phyloP scores from a whole-genome alignment of 2,797 vertebrate species.

The Melanotaenia maccullochi region DNA sequence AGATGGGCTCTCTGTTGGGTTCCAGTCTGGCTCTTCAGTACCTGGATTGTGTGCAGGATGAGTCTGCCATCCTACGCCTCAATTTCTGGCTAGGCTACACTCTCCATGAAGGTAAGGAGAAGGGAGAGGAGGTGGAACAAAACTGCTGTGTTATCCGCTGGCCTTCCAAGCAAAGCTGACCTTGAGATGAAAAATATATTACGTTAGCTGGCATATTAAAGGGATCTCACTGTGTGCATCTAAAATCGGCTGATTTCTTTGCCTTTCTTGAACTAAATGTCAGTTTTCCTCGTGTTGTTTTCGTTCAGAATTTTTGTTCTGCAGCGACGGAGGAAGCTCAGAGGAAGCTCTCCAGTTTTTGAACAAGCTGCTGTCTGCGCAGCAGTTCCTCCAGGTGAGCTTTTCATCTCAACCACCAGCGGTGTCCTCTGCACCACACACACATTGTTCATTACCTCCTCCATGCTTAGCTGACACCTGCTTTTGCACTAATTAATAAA shows the following conservation, averaged over 20 bases:
- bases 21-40: conserved; percentile 90
- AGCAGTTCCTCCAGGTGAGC: conserved; percentile 92
- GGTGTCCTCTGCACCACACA: neutral
- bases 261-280: conserved; percentile 8
- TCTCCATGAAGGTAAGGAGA: conserved; percentile 91
- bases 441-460: neutral
- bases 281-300: conserved; percentile 6
- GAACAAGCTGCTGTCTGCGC: conserved; percentile 81
- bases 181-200: conserved; percentile 45
- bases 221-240: conserved; percentile 4
- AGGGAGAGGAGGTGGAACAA: neutral
- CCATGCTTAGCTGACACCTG: neutral
- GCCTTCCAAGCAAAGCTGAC: conserved; percentile 33
- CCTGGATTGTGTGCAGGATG: conserved; percentile 91
- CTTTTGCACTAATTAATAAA: neutral
- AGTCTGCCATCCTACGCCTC: conserved; percentile 89
- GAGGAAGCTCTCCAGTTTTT: conserved; percentile 87
- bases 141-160: neutral
- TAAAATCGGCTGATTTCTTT: conserved; percentile 36
- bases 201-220: conserved; percentile 53
- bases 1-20: conserved; percentile 92
- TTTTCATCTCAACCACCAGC: neutral
- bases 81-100: conserved; percentile 92
- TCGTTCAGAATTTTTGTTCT: conserved; percentile 88
- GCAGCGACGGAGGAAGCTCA: conserved; percentile 74